Base-by-base conservation (phyloP, 2,113 vertebrate genomes). In the Cochlearius cochlearius region DNA sequence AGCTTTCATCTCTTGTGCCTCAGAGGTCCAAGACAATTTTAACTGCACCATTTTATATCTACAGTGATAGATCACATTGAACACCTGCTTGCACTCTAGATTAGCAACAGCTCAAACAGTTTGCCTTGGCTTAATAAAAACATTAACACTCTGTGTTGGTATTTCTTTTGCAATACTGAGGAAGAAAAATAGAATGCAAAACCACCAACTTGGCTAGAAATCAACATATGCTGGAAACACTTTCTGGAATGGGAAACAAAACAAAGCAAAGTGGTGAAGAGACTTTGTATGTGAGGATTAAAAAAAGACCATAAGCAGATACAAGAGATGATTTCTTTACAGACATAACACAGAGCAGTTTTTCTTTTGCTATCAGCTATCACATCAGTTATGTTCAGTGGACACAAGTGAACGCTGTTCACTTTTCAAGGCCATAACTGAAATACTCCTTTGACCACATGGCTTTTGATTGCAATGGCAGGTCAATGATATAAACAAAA, bases 41-140 rank as follows among this genome's bases (percentile, higher is more conserved):
- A 93, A 92, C 41, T 94, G 79, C 2, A 63, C 23, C 43, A 25
- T 73, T 94, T 76, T 94, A 56, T 85, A 85, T 53, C 73, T 55
- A 85, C 63, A 90, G 50, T 62, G 95, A 92, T 27, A 94, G 67
- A 95, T 89, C 41, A 91, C 53, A 56, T 6, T 83, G 63, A 96
- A 95, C 88, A 97, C 56, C 92, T 96, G 79, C 60, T 79, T 74
- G 45, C 56, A 71, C 78, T 91, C 49, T 73, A 78, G 73, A 95
- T 92, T 55, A 97, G 67, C 45, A 93, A 59, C 27, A 85, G 47
- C 67, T 92, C 7, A 0, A 88, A 79, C 53, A 87, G 64, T 88
- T 92, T 96, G 80, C 58, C 53, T 76, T 53, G 90, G 69, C 19
- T 94, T 95, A 92, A 94, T 92, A 93, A 87, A 96, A 96, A 87